Conservation (phyloP, 1,140 invertebrate species). For the Coenobita brevimanus region DNA sequence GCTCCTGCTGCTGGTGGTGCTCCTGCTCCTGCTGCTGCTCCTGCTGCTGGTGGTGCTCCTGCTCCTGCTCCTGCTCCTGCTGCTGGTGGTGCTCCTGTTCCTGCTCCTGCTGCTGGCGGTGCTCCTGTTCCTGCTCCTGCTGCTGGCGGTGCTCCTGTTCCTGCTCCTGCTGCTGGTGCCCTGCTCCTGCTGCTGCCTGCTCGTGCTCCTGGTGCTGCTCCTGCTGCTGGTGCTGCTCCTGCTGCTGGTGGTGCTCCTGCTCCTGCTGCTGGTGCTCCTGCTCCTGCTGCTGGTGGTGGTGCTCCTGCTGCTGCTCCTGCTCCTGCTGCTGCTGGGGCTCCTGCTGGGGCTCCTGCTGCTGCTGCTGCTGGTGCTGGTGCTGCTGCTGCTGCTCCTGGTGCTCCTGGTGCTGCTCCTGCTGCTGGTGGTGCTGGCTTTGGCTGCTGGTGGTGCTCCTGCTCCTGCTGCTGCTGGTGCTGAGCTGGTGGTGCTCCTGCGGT, state of each 20-base stretch:
- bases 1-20: background rate
- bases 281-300: constrained; percentile 5
- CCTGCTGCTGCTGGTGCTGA: too few relatives aligned
- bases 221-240: constrained; percentile 10
- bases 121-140: constrained; percentile 12
- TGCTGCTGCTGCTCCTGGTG: constrained; percentile 7
- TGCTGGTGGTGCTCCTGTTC: constrained; percentile 1
- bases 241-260: background rate
- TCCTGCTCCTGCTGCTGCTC: constrained; percentile 2
- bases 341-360: background rate
- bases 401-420: constrained; percentile 11
- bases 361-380: constrained; percentile 9
- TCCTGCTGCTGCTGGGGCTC: background rate
- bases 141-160: background rate
- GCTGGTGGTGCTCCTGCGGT: too few relatives aligned
- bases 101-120: constrained; percentile 1
- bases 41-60: background rate
- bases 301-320: constrained; percentile 9
- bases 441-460: background rate
- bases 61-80: background rate
- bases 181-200: constrained; percentile 7
- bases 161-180: constrained; percentile 24
- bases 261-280: constrained; percentile 7
- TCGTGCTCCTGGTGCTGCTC: background rate
- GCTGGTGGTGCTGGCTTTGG: background rate